Percentiles rank a stretch among this genome's conserved stretches.
Evolutionary conservation across 1,140 invertebrate species (phyloP).

Genomic region (Rhyacophila brunnea): DNA sequence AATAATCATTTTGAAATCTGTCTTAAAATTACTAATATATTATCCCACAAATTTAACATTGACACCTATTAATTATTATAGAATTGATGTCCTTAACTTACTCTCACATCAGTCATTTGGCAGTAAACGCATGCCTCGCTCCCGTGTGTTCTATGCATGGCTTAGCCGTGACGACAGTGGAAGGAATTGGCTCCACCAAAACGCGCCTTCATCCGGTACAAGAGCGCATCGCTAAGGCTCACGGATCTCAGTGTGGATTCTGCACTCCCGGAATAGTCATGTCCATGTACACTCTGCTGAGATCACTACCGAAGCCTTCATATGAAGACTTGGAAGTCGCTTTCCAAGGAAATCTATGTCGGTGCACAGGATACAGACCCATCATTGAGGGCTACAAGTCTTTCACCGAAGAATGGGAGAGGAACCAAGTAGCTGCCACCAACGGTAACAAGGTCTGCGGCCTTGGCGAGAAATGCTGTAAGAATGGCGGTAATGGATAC

Average conservation of each 20-base stretch:
- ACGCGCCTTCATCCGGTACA: slow-evolving; percentile 78
- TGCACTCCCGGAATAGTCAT: slow-evolving; percentile 92
- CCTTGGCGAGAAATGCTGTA: slow-evolving; percentile 63
- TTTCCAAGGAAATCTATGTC: slow-evolving; percentile 87
- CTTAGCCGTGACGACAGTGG: slow-evolving; percentile 83
- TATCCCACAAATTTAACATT: background rate
- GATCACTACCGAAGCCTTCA: slow-evolving; percentile 62
- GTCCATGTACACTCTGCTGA: slow-evolving; percentile 87
- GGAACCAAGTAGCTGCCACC: slow-evolving; percentile 40
- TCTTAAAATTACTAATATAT: background rate
- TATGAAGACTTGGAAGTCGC: slow-evolving; percentile 75
- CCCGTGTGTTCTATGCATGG: slow-evolving; percentile 84
- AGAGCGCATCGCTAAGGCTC: slow-evolving; percentile 81
- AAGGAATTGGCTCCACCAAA: slow-evolving; percentile 77
- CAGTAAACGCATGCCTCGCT: slow-evolving; percentile 86
- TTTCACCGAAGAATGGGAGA: slow-evolving; percentile 78
- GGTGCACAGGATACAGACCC: slow-evolving; percentile 88
- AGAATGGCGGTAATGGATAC: slow-evolving; percentile 39
- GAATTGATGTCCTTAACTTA: too few relatives aligned
- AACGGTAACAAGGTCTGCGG: slow-evolving; percentile 45
- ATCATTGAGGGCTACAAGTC: slow-evolving; percentile 87
- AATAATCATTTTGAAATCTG: background rate
- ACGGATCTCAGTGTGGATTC: slow-evolving; percentile 90
- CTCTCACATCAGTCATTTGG: slow-evolving; percentile 67
- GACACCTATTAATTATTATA: too few relatives aligned